phyloP scores from a whole-genome alignment of 2,888 invertebrate species.

The Mermis nigrescens region DNA sequence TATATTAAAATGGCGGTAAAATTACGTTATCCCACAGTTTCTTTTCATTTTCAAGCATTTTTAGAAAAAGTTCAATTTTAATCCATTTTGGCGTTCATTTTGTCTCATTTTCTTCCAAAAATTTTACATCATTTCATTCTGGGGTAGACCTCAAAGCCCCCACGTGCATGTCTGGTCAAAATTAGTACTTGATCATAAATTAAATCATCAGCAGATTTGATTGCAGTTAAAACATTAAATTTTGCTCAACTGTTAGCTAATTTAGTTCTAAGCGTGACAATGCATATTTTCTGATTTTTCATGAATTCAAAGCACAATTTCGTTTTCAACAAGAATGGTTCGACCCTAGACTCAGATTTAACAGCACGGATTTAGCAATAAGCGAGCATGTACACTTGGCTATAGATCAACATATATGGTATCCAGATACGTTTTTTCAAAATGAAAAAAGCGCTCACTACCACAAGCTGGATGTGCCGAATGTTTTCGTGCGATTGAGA shows the following conservation, averaged over 20 bases:
- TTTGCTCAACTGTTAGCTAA: neutral
- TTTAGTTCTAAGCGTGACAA: neutral
- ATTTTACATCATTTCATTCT: too few relatives aligned
- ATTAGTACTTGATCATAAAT: too few relatives aligned
- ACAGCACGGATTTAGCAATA: slow-evolving; percentile 15
- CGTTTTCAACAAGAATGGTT: slow-evolving; percentile 31
- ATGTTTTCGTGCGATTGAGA: slow-evolving; percentile 1
- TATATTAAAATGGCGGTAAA: too few relatives aligned
- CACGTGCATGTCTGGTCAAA: too few relatives aligned
- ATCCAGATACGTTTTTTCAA: slow-evolving; percentile 13
- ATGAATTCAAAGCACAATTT: slow-evolving; percentile 31
- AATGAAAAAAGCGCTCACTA: slow-evolving; percentile 12
- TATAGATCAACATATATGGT: neutral
- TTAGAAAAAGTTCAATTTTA: too few relatives aligned
- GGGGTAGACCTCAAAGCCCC: too few relatives aligned
- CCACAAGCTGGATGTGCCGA: slow-evolving; percentile 9
- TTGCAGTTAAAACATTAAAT: neutral
- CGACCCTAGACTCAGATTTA: slow-evolving; percentile 27
- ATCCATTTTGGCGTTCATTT: too few relatives aligned
- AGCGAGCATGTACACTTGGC: neutral
- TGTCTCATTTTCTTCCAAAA: too few relatives aligned
- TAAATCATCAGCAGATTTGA: neutral
- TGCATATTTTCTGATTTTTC: neutral
- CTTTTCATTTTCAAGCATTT: too few relatives aligned
- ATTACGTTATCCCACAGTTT: too few relatives aligned